Evolutionary conservation across 2,888 invertebrate genomes (phyloP), one percentile per base, ranked within the genome.

Genomic region (Hydroisotoma schaefferi): DNA sequence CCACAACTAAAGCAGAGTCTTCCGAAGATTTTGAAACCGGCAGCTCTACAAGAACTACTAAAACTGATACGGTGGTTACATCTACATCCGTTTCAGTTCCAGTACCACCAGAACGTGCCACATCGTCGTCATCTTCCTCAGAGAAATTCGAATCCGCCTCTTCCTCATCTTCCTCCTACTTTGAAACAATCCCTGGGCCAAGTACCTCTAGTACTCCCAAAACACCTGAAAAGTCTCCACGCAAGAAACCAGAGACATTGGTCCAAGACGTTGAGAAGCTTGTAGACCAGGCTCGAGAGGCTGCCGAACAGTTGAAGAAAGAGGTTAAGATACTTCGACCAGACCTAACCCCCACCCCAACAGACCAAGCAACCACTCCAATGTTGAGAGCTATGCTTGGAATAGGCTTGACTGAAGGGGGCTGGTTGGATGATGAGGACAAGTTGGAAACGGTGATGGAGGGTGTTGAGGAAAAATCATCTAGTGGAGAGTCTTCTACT

Each of bases 211-310:
- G n/a, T n/a, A n/a, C n/a, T 15, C 40, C n/a, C 27, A 60, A 57
- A 47, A 56, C 61, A 10, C 56, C 59, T n/a, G 65, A 61, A 26
- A 61, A 59, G 49, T 23, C 57, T 4, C 69, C 69, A 37, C 23
- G 67, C 77, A 81, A 79, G 22, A 80, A 81, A 73, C 80, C 80
- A 8, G 69, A 69, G 43, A 69, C 71, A 23, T 55, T 70, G 4
- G 69, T 72, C 29, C 69, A 66, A 38, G 71, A 74, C 25, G 80
- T 80, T 10, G 79, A 81, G 73, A 80, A 80, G 67, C 80, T 80
- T 73, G 71, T 81, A 26, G 81, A 81, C 74, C 81, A 79, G 73
- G 80, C 80, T 55, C 80, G 81, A 66, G 80, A 81, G 75, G 80
- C 80, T 33, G 76, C 78, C 1, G 61, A 68, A 10, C 68, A 71